These are phyloP conservation scores for Nebria salina DNA, from an alignment of 2,888 invertebrate genomes.

Conservation along the genomic window DNA sequence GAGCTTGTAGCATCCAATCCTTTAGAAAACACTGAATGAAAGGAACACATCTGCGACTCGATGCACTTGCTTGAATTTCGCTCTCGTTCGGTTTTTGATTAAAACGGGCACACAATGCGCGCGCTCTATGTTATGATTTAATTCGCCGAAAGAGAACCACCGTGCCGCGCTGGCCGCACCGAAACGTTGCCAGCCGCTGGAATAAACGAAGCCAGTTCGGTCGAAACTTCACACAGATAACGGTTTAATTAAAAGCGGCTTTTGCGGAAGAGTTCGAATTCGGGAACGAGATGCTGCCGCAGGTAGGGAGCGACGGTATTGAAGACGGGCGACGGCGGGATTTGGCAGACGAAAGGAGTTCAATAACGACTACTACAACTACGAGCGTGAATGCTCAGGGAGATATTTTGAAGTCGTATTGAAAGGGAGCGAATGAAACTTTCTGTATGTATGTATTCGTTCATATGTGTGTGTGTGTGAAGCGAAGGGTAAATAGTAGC, in stretches of 20 bases:
- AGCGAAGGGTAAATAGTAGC: slow-evolving; percentile 49
- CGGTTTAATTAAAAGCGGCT: slow-evolving; percentile 43
- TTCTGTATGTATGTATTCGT: slow-evolving; percentile 40
- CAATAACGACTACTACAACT: slow-evolving; percentile 30
- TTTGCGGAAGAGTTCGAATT: slow-evolving; percentile 44
- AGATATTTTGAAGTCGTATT: slow-evolving; percentile 54
- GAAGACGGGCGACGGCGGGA: slow-evolving; percentile 20
- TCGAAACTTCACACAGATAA: slow-evolving; percentile 44
- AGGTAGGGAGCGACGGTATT: slow-evolving; percentile 20
- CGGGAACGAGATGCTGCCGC: slow-evolving; percentile 31
- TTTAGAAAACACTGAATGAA: neutral
- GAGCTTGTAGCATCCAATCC: neutral
- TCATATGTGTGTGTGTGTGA: slow-evolving; percentile 47
- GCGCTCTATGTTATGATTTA: slow-evolving; percentile 35
- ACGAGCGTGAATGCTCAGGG: slow-evolving; percentile 49
- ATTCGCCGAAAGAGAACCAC: slow-evolving; percentile 10
- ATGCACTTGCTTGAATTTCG: slow-evolving; percentile 2
- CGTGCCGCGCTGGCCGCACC: slow-evolving; percentile 6
- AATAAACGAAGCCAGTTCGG: slow-evolving; percentile 27
- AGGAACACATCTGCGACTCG: neutral
- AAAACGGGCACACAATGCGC: slow-evolving; percentile 30
- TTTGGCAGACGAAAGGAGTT: slow-evolving; percentile 27
- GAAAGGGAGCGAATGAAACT: slow-evolving; percentile 56
- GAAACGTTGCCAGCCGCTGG: slow-evolving; percentile 24
- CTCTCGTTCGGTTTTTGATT: slow-evolving; percentile 13